phyloP scores from a whole-genome alignment of 2,113 vertebrate genomes.

The Cnemophilus loriae region DNA sequence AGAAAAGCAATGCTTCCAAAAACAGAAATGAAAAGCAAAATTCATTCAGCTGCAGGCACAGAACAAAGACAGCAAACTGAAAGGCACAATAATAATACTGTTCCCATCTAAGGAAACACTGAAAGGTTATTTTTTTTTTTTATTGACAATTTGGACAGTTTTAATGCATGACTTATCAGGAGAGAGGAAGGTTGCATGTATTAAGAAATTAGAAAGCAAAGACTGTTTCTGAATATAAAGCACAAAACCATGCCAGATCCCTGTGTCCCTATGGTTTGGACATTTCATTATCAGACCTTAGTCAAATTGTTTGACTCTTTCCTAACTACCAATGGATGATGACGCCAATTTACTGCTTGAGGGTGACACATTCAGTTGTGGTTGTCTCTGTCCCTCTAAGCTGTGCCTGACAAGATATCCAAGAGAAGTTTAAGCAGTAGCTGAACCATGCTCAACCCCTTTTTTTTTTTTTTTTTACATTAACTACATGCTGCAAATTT shows the following conservation, averaged over 20 bases:
- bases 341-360: not conserved
- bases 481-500: not conserved
- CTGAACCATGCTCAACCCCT: not conserved
- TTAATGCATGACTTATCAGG: not conserved
- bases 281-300: not conserved
- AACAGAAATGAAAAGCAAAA: constrained; percentile 54
- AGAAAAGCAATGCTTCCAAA: constrained; percentile 33
- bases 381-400: not conserved
- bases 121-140: not conserved
- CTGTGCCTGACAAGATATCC: not conserved
- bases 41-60: constrained; percentile 38
- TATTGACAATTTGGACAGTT: not conserved
- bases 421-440: not conserved
- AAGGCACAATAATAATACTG: constrained; percentile 58
- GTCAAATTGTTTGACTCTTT: not conserved
- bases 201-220: constrained; percentile 2
- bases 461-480: not conserved
- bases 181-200: not conserved
- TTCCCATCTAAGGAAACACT: not conserved
- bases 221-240: not conserved
- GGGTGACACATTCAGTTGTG: not conserved
- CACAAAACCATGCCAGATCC: not conserved
- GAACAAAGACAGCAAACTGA: constrained; percentile 43
- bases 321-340: not conserved
- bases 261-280: not conserved